These are phyloP conservation scores for Trimorus sp. DNA, from an alignment of 2,888 invertebrate species.

Conservation along the genomic window DNA sequence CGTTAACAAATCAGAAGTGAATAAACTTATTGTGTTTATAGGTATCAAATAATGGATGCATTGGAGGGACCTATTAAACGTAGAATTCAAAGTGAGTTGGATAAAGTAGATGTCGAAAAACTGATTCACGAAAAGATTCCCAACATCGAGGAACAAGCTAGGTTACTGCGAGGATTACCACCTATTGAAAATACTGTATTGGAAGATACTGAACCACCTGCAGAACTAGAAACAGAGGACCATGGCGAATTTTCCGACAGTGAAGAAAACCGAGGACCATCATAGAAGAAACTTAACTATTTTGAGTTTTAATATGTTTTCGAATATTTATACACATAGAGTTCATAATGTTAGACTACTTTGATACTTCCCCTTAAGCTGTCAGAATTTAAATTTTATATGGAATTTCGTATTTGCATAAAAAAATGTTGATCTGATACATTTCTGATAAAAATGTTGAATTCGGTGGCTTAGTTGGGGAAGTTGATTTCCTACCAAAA, in stretches of 20 bases:
- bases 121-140: constrained; percentile 87
- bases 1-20: neutral
- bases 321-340: too few species aligned
- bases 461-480: too few species aligned
- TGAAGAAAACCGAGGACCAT: constrained; percentile 78
- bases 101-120: constrained; percentile 89
- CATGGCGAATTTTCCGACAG: constrained; percentile 77
- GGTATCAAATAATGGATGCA: constrained; percentile 93
- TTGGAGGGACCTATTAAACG: constrained; percentile 89
- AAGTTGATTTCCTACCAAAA: too few species aligned
- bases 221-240: constrained; percentile 69
- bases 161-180: constrained; percentile 72
- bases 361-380: too few species aligned
- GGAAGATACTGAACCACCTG: constrained; percentile 68
- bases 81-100: constrained; percentile 88
- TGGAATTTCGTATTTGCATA: too few species aligned
- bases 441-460: too few species aligned
- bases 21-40: constrained; percentile 40
- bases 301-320: too few species aligned
- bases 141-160: constrained; percentile 85
- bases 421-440: too few species aligned
- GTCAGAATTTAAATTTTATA: too few species aligned
- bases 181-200: constrained; percentile 74
- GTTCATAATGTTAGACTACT: too few species aligned
- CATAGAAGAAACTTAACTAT: constrained; percentile 29